Percentiles rank a stretch among this genome's conserved stretches.
Evolutionary conservation across 2,888 invertebrate species (phyloP).

Genomic region (Euzophera pinguis): DNA sequence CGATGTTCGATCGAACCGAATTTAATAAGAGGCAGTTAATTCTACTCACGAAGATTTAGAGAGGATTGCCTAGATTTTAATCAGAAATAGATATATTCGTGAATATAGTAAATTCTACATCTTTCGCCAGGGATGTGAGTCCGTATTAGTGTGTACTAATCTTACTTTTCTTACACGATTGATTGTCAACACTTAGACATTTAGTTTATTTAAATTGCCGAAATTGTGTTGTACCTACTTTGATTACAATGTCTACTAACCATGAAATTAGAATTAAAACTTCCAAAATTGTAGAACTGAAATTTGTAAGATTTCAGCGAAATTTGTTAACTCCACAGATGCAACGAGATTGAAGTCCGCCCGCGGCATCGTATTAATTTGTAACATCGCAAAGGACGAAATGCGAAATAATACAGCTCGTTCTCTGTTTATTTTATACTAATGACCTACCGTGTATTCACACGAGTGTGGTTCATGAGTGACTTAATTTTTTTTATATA

Average conservation of each 20-base stretch:
- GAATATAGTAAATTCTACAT: too few species aligned
- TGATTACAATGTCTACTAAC: neutral
- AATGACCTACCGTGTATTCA: too few species aligned
- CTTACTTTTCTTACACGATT: too few species aligned
- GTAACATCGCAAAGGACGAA: constrained; percentile 5
- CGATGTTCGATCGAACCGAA: constrained; percentile 49
- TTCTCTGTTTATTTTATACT: neutral
- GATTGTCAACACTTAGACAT: too few species aligned
- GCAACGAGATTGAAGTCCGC: neutral
- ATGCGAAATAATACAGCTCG: constrained; percentile 1
- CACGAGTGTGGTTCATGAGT: too few species aligned
- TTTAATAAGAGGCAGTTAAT: constrained; percentile 63
- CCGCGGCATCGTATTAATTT: constrained; percentile 7
- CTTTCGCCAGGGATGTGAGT: too few species aligned
- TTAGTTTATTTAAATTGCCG: too few species aligned
- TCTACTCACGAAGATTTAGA: neutral
- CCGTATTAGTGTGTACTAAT: too few species aligned
- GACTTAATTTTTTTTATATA: too few species aligned
- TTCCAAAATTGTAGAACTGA: neutral
- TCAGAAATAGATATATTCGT: too few species aligned
- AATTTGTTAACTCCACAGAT: constrained; percentile 2
- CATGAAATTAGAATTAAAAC: neutral
- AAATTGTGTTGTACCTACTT: too few species aligned
- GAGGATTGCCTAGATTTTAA: neutral
- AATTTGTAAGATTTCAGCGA: constrained; percentile 5